Evolutionary conservation across 2,113 vertebrate genomes (phyloP).

Genomic region (Cynocephalus volans): DNA sequence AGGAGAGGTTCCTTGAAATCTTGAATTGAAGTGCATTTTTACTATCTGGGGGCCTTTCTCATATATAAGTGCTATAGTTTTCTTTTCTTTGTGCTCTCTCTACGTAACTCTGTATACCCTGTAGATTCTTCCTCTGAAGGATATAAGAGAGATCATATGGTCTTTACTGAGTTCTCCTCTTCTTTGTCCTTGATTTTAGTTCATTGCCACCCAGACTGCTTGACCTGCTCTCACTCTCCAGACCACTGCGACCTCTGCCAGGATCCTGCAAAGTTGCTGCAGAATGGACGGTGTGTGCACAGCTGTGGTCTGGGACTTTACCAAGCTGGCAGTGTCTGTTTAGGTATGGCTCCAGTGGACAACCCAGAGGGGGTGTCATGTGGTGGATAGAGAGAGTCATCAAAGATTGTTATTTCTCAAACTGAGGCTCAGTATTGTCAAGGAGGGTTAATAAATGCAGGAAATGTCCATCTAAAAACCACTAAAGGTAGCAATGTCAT

Average conservation of each 20-base stretch:
- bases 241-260: constrained; percentile 91
- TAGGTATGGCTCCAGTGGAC: constrained; percentile 87
- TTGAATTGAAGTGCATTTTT: neutral
- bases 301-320: constrained; percentile 90
- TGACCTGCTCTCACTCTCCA: constrained; percentile 90
- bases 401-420: neutral
- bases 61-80: neutral
- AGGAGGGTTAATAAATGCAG: neutral
- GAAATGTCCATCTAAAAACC: neutral
- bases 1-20: neutral
- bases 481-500: neutral
- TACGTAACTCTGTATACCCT: accelerated
- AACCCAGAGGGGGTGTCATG: neutral
- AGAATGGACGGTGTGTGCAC: constrained; percentile 90
- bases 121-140: neutral
- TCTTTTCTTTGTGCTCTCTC: neutral
- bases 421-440: neutral
- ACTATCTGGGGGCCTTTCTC: neutral
- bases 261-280: constrained; percentile 86
- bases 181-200: constrained; percentile 80
- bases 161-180: neutral
- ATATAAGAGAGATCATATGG: neutral
- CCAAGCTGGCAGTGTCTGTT: constrained; percentile 87
- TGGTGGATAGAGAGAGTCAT: neutral
- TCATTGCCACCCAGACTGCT: constrained; percentile 91